phyloP scores from a whole-genome alignment of 35 echinoderm and acorn worm species.

The Nesometra sesokonis region DNA sequence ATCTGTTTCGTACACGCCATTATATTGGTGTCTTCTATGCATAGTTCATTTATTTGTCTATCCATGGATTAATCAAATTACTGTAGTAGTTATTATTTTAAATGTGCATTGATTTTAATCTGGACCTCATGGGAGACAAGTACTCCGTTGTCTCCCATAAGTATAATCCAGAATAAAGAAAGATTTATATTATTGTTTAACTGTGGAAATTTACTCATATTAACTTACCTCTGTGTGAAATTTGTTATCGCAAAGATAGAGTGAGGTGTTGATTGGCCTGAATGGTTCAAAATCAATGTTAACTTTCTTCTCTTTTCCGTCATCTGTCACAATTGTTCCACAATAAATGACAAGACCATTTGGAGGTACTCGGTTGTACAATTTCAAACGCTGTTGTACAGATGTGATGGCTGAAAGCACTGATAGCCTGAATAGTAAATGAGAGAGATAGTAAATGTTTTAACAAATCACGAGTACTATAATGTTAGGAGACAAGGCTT shows the following conservation, averaged over 20 bases:
- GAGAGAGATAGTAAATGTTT: no score
- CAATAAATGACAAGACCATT: slow-evolving; percentile 99
- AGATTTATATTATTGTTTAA: background rate
- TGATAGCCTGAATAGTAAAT: slow-evolving; percentile 62
- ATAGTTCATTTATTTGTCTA: no score
- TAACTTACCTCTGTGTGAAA: slow-evolving; percentile 99
- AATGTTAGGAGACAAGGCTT: no score
- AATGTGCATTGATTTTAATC: background rate
- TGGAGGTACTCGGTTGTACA: slow-evolving; percentile 92
- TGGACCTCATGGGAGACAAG: no score
- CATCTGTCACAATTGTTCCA: slow-evolving; percentile 96
- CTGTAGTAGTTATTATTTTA: background rate
- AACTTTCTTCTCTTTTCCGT: slow-evolving; percentile 97
- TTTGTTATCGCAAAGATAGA: slow-evolving; percentile 99
- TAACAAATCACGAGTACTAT: no score
- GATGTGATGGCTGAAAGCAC: slow-evolving; percentile 95
- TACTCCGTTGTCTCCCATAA: background rate
- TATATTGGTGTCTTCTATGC: no score
- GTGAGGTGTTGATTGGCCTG: slow-evolving; percentile 96
- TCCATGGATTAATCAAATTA: no score
- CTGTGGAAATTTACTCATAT: background rate
- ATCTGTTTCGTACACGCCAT: no score
- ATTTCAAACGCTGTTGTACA: slow-evolving; percentile 97
- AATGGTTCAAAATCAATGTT: slow-evolving; percentile 99
- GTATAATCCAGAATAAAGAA: background rate